phyloP scores from a whole-genome alignment of 92 coral and sea anemone genomes.

The Parazoanthus swiftii region DNA sequence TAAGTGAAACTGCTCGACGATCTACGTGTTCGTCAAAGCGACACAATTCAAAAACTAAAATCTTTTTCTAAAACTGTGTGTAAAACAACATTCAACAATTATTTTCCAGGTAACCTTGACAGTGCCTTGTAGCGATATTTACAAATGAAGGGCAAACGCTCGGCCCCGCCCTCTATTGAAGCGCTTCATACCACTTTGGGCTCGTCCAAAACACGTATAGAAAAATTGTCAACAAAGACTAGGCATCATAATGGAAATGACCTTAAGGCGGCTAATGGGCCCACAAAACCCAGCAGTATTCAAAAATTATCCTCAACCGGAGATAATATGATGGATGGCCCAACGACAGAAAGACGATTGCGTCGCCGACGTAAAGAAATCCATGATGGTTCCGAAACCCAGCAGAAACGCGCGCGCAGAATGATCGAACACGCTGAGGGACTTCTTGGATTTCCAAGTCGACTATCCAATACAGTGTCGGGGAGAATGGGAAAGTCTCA shows the following conservation, averaged over 20 bases:
- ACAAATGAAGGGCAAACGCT: neutral
- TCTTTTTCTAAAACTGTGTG: neutral
- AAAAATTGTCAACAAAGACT: neutral
- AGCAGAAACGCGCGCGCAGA: slow-evolving; percentile 19
- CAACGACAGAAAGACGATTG: neutral
- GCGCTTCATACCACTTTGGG: neutral
- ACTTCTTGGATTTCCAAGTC: neutral
- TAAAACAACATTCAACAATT: too few species aligned
- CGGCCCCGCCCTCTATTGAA: neutral
- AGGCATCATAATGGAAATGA: neutral
- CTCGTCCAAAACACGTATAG: neutral
- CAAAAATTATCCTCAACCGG: neutral
- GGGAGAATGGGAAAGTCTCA: neutral
- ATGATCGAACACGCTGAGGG: neutral
- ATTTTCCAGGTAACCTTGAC: neutral
- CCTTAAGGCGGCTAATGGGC: neutral
- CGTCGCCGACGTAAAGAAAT: neutral
- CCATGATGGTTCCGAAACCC: neutral
- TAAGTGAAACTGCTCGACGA: too few species aligned
- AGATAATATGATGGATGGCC: neutral
- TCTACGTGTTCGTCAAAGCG: too few species aligned
- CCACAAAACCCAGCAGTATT: neutral
- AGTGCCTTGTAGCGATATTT: too few species aligned
- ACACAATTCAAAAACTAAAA: too few species aligned
- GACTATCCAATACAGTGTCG: neutral